These are phyloP conservation scores for Diabrotica undecimpunctata DNA, from an alignment of 1,140 invertebrate genomes.

Conservation along the genomic window DNA sequence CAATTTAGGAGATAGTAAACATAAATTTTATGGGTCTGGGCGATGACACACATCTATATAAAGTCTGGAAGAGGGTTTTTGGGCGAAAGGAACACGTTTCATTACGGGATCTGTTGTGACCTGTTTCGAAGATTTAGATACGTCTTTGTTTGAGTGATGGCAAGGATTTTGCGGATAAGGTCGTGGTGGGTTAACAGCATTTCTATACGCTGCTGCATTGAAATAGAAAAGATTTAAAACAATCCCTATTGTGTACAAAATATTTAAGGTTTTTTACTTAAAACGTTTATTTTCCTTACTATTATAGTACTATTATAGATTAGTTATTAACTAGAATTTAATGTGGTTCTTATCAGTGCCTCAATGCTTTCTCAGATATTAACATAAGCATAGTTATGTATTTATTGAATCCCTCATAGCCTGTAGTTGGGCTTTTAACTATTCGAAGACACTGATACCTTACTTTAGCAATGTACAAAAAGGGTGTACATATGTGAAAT, in stretches of 20 bases:
- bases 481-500: too few species aligned
- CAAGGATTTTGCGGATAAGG: neutral
- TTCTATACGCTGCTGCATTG: neutral
- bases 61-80: neutral
- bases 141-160: neutral
- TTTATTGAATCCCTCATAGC: too few species aligned
- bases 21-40: conserved; percentile 5
- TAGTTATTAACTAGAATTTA: too few species aligned
- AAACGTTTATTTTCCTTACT: too few species aligned
- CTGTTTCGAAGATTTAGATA: neutral
- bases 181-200: neutral
- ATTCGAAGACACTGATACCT: too few species aligned
- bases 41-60: conserved; percentile 6
- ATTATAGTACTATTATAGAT: too few species aligned
- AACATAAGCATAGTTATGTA: too few species aligned
- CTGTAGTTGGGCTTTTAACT: too few species aligned
- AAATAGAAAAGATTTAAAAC: neutral
- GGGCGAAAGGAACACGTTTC: neutral
- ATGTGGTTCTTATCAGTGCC: too few species aligned
- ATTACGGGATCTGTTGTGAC: conserved; percentile 1
- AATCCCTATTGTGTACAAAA: neutral
- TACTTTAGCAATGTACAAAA: too few species aligned
- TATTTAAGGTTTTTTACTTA: too few species aligned
- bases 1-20: neutral
- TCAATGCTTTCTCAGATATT: too few species aligned